Conservation (phyloP, 1,140 invertebrate species). For the Zophobas atratus region DNA sequence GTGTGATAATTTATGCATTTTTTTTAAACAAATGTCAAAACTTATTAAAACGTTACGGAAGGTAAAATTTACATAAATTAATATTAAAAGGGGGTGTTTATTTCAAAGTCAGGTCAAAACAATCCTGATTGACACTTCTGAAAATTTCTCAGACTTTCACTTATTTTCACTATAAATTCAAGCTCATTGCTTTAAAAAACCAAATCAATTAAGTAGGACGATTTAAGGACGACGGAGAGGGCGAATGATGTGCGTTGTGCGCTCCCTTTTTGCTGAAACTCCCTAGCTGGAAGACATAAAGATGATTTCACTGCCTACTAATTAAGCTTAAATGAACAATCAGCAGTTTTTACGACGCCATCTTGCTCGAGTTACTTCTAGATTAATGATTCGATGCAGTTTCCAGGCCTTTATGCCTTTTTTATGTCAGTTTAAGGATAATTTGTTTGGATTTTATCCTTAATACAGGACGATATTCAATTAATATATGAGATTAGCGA, state of each 20-base stretch:
- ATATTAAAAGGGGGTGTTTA: no score
- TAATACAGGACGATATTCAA: conserved; percentile 15
- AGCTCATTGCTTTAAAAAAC: no score
- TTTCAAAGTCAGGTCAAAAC: background rate
- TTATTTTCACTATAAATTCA: no score
- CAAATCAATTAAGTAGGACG: background rate
- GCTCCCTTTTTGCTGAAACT: conserved; percentile 3
- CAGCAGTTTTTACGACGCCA: conserved; percentile 65
- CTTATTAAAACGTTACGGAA: no score
- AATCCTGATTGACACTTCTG: background rate
- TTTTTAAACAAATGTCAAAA: no score
- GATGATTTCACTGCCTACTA: conserved; percentile 64
- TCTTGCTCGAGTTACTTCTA: conserved; percentile 63
- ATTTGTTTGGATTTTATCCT: conserved; percentile 54
- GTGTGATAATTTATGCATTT: no score
- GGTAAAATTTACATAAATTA: no score
- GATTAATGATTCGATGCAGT: conserved; percentile 58
- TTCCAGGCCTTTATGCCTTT: conserved; percentile 40
- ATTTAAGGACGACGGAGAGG: background rate
- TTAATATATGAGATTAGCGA: conserved; percentile 30
- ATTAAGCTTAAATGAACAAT: conserved; percentile 66
- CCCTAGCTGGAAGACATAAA: conserved; percentile 55
- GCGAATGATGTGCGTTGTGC: background rate
- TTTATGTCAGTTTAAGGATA: conserved; percentile 49
- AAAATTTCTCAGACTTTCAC: no score